Base-by-base conservation (phyloP, 92 coral and sea anemone genomes). In the Galaxea fascicularis region DNA sequence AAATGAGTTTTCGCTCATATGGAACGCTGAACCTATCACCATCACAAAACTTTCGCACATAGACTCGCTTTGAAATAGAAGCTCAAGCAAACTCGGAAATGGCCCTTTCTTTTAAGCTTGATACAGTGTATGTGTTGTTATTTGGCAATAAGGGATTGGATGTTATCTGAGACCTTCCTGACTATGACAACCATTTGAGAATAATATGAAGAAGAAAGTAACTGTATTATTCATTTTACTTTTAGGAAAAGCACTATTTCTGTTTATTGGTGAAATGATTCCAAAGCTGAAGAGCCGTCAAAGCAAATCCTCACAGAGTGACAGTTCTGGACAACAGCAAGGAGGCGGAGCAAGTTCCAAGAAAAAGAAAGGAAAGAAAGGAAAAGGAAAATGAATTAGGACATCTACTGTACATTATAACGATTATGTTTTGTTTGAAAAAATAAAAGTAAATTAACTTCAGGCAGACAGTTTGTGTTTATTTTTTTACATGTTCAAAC, bases 281-380 rank as follows among this genome's bases (percentile, higher is more conserved):
- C 99, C 99, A 10, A 97, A 93, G 75, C 87, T 97, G 31, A 97
- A 97, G 56, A 83, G 95, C 58, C 86, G 99, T 84, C 99, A 94
- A 87, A 93, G 89, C 31, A 97, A 94, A 77, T 80, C 98, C 14
- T 93, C 93, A 21, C 99, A 96, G 12, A 95, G 93, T 30, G 83
- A 93, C 22, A 86, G 91, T 14, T 68, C 90, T 53, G 74, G 90
- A 65, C 93, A 93, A 28, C 95, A 92, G 82, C 87, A 91, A 29
- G 88, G 95, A 41, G 84, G 93, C 16, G 89, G 90, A 29, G 91
- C 80, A 63, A 83, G 86, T 24, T 86, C 93, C 84, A 97, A 97
- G 89, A 97, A 97, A 77, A 94, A 94, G 94, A 97, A 94, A 74
- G 98, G 98, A 22, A 97, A 97, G 76, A 95, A 97, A 53, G 93